Base-by-base conservation (phyloP, 2,797 vertebrate genomes). In the Cynodonichthys magdalenae region DNA sequence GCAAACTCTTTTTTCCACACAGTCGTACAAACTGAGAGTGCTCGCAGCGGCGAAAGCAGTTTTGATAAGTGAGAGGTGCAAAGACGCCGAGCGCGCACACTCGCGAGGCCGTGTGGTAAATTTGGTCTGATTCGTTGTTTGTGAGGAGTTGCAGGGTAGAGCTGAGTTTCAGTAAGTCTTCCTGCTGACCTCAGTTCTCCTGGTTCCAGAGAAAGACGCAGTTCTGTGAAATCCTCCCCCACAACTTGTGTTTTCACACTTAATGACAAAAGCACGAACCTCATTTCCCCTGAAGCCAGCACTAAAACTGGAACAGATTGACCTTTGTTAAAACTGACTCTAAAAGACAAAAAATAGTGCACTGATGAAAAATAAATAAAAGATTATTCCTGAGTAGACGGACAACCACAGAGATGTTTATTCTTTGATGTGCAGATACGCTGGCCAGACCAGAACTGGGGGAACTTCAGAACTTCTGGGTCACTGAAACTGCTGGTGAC, bases 151-250 rank as follows among this genome's bases (percentile, higher is more conserved):
- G 67, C 60, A 41, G 46, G 58, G 45, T 15, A 39, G 64, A 66
- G 24, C 7, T 58, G 17, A 58, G 41, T 87, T 82, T 83, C 84
- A 44, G 79, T 65, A 74, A 83, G 66, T 17, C 57, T 50, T 39
- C 5, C 42, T 60, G 74, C 77, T 87, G 74, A 86, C 78, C 81
- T 87, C 68, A 86, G 61, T 64, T 20, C 69, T 84, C 75, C 70
- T 69, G 60, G 71, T 87, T 89, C 82, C 81, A 86, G 63, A 86
- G 84, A 87, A 87, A 81, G 61, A 63, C 59, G 46, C 58, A 70
- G 11, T 90, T 90, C 86, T 87, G 58, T 87, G 87, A 88, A 90
- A 83, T 82, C 81, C 88, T 83, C 90, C 85, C 83, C 74, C 89
- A 69, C 79, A 71, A 36, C 72, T 86, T 66, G n/a, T 77, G 86